Evolutionary conservation across 2,113 vertebrate species (phyloP).

Genomic region (Nibea coibor): DNA sequence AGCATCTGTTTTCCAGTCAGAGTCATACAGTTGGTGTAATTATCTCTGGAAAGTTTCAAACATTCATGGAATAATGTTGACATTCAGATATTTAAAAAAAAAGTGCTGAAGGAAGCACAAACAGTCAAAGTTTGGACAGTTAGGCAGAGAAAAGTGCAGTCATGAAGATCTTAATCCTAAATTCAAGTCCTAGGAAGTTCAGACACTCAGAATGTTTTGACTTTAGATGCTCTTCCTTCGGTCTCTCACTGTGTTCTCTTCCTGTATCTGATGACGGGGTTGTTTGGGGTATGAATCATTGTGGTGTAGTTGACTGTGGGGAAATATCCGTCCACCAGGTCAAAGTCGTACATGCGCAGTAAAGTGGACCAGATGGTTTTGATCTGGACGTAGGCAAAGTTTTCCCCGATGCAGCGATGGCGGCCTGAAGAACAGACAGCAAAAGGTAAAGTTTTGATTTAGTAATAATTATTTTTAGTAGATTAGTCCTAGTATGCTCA

Average conservation of each 20-base stretch:
- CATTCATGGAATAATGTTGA: background rate
- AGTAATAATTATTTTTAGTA: background rate
- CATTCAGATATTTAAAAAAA: background rate
- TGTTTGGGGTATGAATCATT: constrained; percentile 97
- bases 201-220: background rate
- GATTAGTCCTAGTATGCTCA: background rate
- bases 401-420: constrained; percentile 98
- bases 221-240: background rate
- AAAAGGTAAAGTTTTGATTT: background rate
- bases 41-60: constrained; percentile 24
- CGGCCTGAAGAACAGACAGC: constrained; percentile 84
- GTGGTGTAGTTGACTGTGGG: constrained; percentile 96
- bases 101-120: background rate
- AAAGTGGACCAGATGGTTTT: constrained; percentile 98
- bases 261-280: constrained; percentile 93
- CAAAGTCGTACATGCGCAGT: constrained; percentile 93
- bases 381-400: constrained; percentile 98
- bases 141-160: constrained; percentile 14
- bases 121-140: constrained; percentile 19
- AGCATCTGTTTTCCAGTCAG: constrained; percentile 27
- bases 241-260: constrained; percentile 78
- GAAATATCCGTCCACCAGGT: constrained; percentile 93
- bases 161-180: background rate
- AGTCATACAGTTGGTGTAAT: constrained; percentile 8
- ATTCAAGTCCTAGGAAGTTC: constrained; percentile 28